A percentile compares a stretch with the other conserved stretches of the same genome.
Evolutionary conservation across 2,888 invertebrate species (phyloP).

Genomic region (Bembecia ichneumoniformis): DNA sequence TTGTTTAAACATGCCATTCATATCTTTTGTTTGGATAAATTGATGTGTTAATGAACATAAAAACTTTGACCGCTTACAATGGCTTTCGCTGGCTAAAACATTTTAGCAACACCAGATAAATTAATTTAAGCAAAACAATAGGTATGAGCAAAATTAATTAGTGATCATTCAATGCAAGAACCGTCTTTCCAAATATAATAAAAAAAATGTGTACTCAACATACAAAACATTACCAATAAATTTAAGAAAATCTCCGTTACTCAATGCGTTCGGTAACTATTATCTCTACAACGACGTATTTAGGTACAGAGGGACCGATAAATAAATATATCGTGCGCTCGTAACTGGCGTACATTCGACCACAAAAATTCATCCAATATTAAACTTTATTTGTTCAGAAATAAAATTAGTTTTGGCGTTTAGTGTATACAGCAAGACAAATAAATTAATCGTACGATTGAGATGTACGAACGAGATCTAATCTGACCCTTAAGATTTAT

Average conservation of each 20-base stretch:
- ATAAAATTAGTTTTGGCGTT: not conserved
- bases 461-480: constrained; percentile 64
- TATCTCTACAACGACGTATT: constrained; percentile 60
- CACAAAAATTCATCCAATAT: not conserved
- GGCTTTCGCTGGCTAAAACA: too few relatives aligned
- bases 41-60: too few relatives aligned
- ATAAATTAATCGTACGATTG: constrained; percentile 67
- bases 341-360: not conserved
- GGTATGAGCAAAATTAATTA: too few relatives aligned
- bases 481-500: constrained; percentile 58
- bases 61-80: too few relatives aligned
- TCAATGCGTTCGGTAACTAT: constrained; percentile 40
- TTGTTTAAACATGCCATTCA: too few relatives aligned
- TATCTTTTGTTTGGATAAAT: too few relatives aligned
- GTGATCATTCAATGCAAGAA: too few relatives aligned
- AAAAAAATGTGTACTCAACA: not conserved
- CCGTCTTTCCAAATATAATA: too few relatives aligned
- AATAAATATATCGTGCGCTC: constrained; percentile 23
- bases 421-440: constrained; percentile 33
- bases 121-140: too few relatives aligned
- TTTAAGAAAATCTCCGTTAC: constrained; percentile 43
- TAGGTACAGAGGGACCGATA: constrained; percentile 56
- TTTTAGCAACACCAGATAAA: too few relatives aligned
- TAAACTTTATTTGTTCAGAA: not conserved
- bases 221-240: constrained; percentile 32